Percentiles rank a stretch among this genome's conserved stretches.
These are phyloP conservation scores for Ectemnius cavifrons DNA, from an alignment of 2,888 invertebrate species.

Conservation along the genomic window DNA sequence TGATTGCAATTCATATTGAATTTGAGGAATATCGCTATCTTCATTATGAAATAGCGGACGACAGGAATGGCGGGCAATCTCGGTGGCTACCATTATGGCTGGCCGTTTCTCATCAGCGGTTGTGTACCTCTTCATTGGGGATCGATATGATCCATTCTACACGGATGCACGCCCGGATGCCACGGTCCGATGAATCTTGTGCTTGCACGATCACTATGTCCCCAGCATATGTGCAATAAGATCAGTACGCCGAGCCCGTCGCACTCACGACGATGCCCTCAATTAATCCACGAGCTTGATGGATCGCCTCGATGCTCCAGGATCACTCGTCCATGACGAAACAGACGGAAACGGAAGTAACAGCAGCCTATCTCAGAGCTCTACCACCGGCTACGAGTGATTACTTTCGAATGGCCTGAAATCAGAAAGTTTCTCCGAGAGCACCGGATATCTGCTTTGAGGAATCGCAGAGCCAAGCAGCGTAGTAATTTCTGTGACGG, in stretches of 20 bases:
- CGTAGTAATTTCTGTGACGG: conserved; percentile 51
- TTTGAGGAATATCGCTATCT: too few species aligned
- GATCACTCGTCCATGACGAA: conserved; percentile 13
- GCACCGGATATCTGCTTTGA: conserved; percentile 49
- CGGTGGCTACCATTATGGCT: neutral
- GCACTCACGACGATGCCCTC: conserved; percentile 27
- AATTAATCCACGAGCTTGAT: conserved; percentile 49
- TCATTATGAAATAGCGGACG: too few species aligned
- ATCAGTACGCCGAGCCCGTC: conserved; percentile 15
- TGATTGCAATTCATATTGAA: too few species aligned
- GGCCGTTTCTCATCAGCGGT: conserved; percentile 6
- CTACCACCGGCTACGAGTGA: too few species aligned
- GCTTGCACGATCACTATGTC: conserved; percentile 23
- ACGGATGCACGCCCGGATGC: conserved; percentile 37
- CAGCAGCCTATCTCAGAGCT: neutral
- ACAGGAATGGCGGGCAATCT: too few species aligned
- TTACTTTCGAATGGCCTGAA: too few species aligned
- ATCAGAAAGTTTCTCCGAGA: too few species aligned
- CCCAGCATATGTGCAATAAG: conserved; percentile 18
- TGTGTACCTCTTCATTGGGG: conserved; percentile 30
- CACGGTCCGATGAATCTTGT: conserved; percentile 29
- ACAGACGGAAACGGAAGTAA: neutral
- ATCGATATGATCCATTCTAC: conserved; percentile 47
- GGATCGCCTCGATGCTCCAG: conserved; percentile 29
- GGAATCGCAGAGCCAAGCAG: conserved; percentile 43